A percentile compares a stretch with the other conserved stretches of the same genome.
These are phyloP conservation scores for Leuctra nigra DNA, from an alignment of 2,888 invertebrate species.

Conservation along the genomic window DNA sequence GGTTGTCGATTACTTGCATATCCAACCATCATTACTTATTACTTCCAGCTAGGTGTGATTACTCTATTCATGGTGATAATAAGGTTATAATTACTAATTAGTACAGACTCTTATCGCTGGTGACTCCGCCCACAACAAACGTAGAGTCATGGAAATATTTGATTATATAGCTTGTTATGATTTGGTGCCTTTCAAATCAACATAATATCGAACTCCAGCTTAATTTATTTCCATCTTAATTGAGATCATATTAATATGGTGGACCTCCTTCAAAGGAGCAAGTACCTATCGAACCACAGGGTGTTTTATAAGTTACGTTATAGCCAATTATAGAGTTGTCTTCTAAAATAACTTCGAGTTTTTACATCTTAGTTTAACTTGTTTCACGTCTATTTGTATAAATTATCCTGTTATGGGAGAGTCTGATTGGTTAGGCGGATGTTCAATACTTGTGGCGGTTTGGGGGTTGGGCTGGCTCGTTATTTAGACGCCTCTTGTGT, in stretches of 20 bases:
- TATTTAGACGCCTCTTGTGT: too few relatives aligned
- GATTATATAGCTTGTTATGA: neutral
- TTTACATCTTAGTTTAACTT: too few relatives aligned
- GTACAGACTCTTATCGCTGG: conserved; percentile 12
- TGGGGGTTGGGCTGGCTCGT: too few relatives aligned
- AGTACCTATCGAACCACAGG: neutral
- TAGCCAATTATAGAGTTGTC: too few relatives aligned
- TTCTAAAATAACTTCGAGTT: too few relatives aligned
- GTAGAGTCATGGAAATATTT: conserved; percentile 4
- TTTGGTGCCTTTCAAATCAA: conserved; percentile 7
- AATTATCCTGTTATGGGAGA: too few relatives aligned
- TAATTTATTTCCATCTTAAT: conserved; percentile 17
- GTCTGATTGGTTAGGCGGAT: too few relatives aligned
- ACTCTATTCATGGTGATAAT: conserved; percentile 15
- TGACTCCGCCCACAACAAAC: neutral
- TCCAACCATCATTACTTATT: conserved; percentile 6
- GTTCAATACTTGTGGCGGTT: too few relatives aligned
- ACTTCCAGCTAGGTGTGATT: conserved; percentile 10
- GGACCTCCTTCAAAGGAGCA: conserved; percentile 1
- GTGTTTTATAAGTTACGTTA: too few relatives aligned
- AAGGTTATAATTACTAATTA: conserved; percentile 13
- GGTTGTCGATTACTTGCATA: conserved; percentile 2
- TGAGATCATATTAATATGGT: conserved; percentile 15
- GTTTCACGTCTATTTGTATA: too few relatives aligned
- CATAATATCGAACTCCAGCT: neutral